phyloP scores from a whole-genome alignment of 2,888 invertebrate species.

The Leptogaster cylindrica region DNA sequence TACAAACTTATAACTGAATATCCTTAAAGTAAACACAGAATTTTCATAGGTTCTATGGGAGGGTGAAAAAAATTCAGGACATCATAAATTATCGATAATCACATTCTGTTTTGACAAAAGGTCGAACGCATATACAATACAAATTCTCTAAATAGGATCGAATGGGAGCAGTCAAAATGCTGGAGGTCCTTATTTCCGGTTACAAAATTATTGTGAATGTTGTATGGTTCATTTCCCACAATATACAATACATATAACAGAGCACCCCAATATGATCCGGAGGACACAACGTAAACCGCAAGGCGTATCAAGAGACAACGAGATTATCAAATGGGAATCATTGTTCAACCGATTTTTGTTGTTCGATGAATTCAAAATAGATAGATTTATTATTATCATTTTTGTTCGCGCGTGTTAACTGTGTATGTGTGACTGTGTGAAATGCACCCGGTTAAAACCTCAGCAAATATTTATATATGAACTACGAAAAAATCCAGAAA shows the following conservation, averaged over 20 bases:
- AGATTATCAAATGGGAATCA: conserved; percentile 31
- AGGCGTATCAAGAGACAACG: conserved; percentile 37
- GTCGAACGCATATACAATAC: conserved; percentile 41
- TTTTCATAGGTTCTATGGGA: conserved; percentile 7
- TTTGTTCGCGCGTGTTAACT: neutral
- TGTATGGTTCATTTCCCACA: conserved; percentile 36
- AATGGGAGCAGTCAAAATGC: conserved; percentile 12
- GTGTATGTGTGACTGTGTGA: neutral
- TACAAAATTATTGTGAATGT: neutral
- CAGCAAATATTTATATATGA: conserved; percentile 35
- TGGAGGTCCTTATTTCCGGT: conserved; percentile 4
- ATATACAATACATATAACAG: too few relatives aligned
- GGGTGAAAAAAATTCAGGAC: conserved; percentile 54
- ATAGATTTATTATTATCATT: too few relatives aligned
- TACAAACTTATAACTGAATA: conserved; percentile 2
- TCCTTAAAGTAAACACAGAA: conserved; percentile 22
- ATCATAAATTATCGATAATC: conserved; percentile 63
- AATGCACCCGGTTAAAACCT: conserved; percentile 26
- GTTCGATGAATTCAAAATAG: too few relatives aligned
- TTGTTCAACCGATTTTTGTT: conserved; percentile 1
- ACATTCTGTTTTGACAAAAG: conserved; percentile 61
- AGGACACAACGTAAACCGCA: conserved; percentile 33
- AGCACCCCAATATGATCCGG: too few relatives aligned
- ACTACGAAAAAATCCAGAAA: conserved; percentile 19
- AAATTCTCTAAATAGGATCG: conserved; percentile 15